phyloP scores from a whole-genome alignment of 2,113 vertebrate species.

The Sylvicapra grimmia region DNA sequence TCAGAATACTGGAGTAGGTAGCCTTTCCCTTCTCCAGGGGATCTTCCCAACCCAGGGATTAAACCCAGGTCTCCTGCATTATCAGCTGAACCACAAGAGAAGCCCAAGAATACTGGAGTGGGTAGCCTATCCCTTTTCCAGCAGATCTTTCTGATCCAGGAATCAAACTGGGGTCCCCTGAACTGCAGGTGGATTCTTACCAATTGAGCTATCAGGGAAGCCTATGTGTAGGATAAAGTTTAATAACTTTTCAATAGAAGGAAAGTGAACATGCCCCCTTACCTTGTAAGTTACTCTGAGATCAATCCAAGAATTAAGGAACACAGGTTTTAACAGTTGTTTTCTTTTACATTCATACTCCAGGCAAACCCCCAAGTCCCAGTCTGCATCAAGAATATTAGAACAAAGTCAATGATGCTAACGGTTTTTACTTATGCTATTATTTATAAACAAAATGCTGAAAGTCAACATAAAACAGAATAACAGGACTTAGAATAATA shows the following conservation, averaged over 20 bases:
- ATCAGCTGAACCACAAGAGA: background rate
- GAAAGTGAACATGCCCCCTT: background rate
- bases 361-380: slow-evolving; percentile 96
- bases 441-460: background rate
- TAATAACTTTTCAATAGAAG: slow-evolving; percentile 16
- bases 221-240: background rate
- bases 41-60: background rate
- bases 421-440: background rate
- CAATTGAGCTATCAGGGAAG: background rate
- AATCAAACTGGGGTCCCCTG: background rate
- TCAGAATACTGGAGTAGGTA: background rate
- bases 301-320: slow-evolving; percentile 95
- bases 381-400: slow-evolving; percentile 80
- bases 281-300: slow-evolving; percentile 94
- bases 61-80: background rate
- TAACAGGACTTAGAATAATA: background rate
- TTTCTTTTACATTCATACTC: slow-evolving; percentile 96
- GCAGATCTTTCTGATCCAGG: background rate
- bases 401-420: slow-evolving; percentile 12
- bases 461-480: background rate
- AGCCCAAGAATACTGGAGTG: background rate
- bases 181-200: background rate
- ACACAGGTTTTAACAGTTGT: slow-evolving; percentile 88
- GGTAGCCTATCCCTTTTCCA: background rate
- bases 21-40: background rate